Evolutionary conservation across 2,113 vertebrate species (phyloP).

Genomic region (Egretta garzetta): DNA sequence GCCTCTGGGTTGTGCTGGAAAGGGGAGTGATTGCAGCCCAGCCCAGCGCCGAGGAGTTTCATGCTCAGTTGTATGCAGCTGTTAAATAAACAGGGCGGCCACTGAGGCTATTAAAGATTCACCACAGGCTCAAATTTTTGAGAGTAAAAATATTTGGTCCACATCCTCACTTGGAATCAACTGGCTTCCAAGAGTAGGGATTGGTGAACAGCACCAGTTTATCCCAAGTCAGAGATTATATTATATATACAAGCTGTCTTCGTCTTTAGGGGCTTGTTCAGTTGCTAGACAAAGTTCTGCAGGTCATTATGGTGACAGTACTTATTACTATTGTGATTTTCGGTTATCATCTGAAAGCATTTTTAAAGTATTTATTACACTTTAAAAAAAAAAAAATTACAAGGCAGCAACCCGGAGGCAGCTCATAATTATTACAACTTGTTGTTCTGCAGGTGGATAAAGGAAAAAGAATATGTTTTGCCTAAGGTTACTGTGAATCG

Average conservation of each 20-base stretch:
- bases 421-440: not conserved
- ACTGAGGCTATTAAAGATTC: not conserved
- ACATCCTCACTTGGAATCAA: not conserved
- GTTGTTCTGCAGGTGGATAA: slow-evolving; percentile 13
- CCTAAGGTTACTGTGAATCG: not conserved
- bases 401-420: not conserved
- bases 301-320: not conserved
- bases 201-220: not conserved
- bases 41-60: rapidly evolving
- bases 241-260: not conserved
- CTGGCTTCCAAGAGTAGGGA: not conserved
- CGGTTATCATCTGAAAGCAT: not conserved
- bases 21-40: not conserved
- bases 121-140: not conserved
- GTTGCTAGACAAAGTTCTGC: not conserved
- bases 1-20: not conserved
- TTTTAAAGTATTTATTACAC: not conserved
- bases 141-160: not conserved
- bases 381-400: not conserved
- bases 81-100: not conserved
- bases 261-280: not conserved
- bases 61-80: not conserved
- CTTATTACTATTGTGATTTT: not conserved
- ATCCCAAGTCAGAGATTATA: not conserved
- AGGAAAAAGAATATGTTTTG: not conserved